Evolutionary conservation across 2,888 invertebrate species (phyloP).

Genomic region (Luffia ferchaultella): DNA sequence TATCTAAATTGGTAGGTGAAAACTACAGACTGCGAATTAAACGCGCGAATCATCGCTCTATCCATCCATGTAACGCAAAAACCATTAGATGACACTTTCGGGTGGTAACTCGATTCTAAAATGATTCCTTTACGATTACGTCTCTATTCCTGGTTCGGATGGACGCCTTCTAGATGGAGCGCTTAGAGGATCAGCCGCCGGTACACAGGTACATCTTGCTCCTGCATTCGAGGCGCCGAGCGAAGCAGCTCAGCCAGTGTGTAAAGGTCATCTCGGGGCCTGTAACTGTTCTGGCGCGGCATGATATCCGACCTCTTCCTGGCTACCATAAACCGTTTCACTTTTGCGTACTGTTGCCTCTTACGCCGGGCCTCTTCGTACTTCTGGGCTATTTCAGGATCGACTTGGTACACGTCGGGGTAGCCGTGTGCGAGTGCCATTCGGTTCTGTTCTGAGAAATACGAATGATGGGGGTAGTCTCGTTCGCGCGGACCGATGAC

Average conservation of each 20-base stretch:
- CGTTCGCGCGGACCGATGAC: slow-evolving; percentile 50
- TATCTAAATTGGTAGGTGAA: slow-evolving; percentile 36
- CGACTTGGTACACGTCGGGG: slow-evolving; percentile 44
- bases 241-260: slow-evolving; percentile 66
- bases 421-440: slow-evolving; percentile 45
- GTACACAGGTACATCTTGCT: slow-evolving; percentile 66
- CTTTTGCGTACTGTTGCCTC: slow-evolving; percentile 52
- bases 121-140: background rate
- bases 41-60: slow-evolving; percentile 27
- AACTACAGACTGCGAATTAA: slow-evolving; percentile 52
- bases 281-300: slow-evolving; percentile 48
- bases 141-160: slow-evolving; percentile 9
- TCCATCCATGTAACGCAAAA: background rate
- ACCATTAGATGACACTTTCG: background rate
- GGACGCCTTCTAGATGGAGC: slow-evolving; percentile 17
- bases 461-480: slow-evolving; percentile 48
- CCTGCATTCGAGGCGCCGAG: slow-evolving; percentile 57
- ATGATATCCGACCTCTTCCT: slow-evolving; percentile 57
- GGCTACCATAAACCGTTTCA: slow-evolving; percentile 71
- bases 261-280: slow-evolving; percentile 66
- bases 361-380: slow-evolving; percentile 58
- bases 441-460: slow-evolving; percentile 57
- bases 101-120: background rate
- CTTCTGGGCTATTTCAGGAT: slow-evolving; percentile 48
- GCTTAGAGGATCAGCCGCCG: slow-evolving; percentile 69